A percentile compares a stretch with the other conserved stretches of the same genome.
phyloP scores from a whole-genome alignment of 1,140 invertebrate species.

The Berghia stephanieae region DNA sequence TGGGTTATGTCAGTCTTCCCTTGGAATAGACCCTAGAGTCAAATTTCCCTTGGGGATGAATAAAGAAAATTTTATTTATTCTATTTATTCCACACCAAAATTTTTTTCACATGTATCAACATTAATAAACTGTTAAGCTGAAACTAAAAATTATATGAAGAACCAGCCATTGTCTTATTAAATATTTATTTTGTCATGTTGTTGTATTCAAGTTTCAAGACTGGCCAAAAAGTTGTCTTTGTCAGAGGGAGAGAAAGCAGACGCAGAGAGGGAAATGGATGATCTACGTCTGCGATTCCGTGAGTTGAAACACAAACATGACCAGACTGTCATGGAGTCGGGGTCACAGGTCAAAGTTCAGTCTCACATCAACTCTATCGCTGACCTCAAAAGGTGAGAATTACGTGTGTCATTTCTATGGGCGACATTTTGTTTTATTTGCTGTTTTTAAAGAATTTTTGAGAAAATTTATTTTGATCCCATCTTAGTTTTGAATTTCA shows the following conservation, averaged over 20 bases:
- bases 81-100: too few species aligned
- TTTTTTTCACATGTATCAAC: too few species aligned
- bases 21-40: too few species aligned
- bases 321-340: slow-evolving; percentile 45
- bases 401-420: background rate
- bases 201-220: slow-evolving; percentile 46
- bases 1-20: too few species aligned
- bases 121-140: too few species aligned
- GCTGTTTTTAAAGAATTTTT: background rate
- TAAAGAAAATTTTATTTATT: too few species aligned
- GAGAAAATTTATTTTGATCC: too few species aligned
- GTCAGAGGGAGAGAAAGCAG: slow-evolving; percentile 50
- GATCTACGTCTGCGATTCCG: slow-evolving; percentile 40
- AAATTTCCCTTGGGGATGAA: too few species aligned
- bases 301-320: slow-evolving; percentile 54
- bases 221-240: slow-evolving; percentile 50
- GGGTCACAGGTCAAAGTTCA: slow-evolving; percentile 46
- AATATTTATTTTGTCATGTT: background rate
- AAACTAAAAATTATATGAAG: too few species aligned
- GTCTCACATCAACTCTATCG: slow-evolving; percentile 52
- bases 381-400: slow-evolving; percentile 54
- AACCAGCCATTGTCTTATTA: background rate
- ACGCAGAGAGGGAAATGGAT: slow-evolving; percentile 50
- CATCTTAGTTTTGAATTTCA: too few species aligned
- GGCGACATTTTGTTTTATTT: background rate